Evolutionary conservation across 2,888 invertebrate species (phyloP), one percentile per base, ranked within the genome.

Genomic region (Syrista parreyssii): DNA sequence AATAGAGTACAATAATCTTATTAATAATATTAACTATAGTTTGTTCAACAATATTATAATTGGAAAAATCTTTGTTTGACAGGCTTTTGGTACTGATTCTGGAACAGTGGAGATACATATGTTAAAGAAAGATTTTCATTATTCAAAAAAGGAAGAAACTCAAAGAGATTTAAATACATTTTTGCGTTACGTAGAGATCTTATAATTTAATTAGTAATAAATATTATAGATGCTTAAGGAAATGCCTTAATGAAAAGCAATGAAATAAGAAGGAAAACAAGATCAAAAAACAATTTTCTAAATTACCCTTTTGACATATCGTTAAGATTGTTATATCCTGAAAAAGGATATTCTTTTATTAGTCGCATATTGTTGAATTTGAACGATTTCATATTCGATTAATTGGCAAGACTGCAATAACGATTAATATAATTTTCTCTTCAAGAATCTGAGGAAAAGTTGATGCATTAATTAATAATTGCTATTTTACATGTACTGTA

Each of bases 81-180:
- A 93, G 93, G 91, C 92, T 68, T 88, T 93, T 79, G 92, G 92
- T 32, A 92, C 92, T 9, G 90, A 90, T 68, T 87, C 88, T 68
- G 92, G 92, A 34, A 86, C 86, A 34, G 85, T 93, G 30, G 91
- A 92, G 82, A 84, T 93, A 68, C 92, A 93, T 82, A 88, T 92
- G 78, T 85, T 93, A 32, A 92, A 91, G 78, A 85, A 89, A 76
- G 91, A 92, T 76, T 92, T 92, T 84, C 89, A 89, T 73, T 89
- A 89, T 80, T 88, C 92, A 73, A 86, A 89, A 68, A 84, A 84
- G 36, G 88, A 92, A 75, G 88, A 91, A 69, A 89, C 91, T 76
- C 85, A 90, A 40, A 88, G 90, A 79, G 92, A 93, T 84, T 84
- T 92, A 31, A 89, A 91, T 78, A 91, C 90, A 73, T 93, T 93